These are phyloP conservation scores for Hapalemur alaotrensis DNA, from an alignment of 2,797 vertebrate genomes.

Conservation along the genomic window DNA sequence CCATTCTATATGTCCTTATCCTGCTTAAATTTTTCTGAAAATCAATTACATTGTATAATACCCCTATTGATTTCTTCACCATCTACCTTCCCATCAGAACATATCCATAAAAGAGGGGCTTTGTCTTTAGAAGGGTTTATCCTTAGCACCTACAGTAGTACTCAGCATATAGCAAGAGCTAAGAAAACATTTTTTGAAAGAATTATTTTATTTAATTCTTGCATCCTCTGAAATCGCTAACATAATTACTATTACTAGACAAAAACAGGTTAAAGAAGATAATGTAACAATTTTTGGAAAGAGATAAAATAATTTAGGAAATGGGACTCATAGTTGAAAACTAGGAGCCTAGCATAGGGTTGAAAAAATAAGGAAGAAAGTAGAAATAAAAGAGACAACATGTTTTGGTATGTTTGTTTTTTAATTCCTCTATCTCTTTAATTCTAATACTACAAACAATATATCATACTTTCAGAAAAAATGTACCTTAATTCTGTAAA, in stretches of 20 bases:
- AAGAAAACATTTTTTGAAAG: neutral
- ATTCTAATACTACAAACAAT: neutral
- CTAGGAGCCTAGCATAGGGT: neutral
- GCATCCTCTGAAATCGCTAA: neutral
- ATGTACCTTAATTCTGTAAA: neutral
- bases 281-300: neutral
- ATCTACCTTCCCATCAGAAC: neutral
- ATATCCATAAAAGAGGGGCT: neutral
- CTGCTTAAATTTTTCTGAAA: neutral
- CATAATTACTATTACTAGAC: neutral
- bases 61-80: neutral
- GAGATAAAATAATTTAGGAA: neutral
- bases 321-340: neutral
- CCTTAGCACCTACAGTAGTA: neutral
- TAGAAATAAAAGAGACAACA: neutral
- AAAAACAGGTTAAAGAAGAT: slow-evolving; percentile 26
- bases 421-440: neutral
- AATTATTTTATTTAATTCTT: slow-evolving; percentile 31
- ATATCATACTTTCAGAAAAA: neutral
- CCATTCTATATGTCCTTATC: neutral
- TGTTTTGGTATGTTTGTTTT: neutral
- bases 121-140: neutral
- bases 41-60: neutral
- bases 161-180: neutral
- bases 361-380: neutral